phyloP scores from a whole-genome alignment of 1,140 invertebrate genomes.

The Cryptotermes secundus region DNA sequence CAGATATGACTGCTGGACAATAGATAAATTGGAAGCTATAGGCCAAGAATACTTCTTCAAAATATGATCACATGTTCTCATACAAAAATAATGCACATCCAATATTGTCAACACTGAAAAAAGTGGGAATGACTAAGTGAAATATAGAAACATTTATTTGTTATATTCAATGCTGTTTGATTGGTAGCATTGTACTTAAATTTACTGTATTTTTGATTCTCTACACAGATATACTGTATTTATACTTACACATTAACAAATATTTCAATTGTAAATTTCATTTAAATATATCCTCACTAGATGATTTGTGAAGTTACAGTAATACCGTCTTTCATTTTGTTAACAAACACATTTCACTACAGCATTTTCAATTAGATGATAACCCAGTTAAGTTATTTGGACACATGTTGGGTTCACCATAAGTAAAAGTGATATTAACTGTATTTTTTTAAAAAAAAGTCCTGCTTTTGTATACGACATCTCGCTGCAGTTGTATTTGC shows the following conservation, averaged over 20 bases:
- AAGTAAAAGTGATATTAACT: background rate
- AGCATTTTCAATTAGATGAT: background rate
- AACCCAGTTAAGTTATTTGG: background rate
- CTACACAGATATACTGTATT: background rate
- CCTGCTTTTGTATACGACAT: background rate
- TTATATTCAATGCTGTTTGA: background rate
- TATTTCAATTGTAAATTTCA: background rate
- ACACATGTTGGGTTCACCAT: background rate
- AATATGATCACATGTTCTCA: no score
- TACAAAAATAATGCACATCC: no score
- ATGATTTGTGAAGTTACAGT: background rate
- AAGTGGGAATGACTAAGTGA: background rate
- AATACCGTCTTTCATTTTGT: background rate
- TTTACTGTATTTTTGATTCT: background rate
- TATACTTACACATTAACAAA: background rate
- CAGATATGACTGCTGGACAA: no score
- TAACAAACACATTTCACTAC: background rate
- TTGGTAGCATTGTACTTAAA: conserved; percentile 12
- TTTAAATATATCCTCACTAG: background rate
- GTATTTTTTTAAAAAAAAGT: background rate
- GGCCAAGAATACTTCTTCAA: no score
- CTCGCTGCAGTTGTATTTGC: no score
- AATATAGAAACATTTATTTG: no score
- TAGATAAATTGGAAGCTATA: no score
- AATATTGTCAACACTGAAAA: no score